Evolutionary conservation across 2,113 vertebrate species (phyloP).

Genomic region (Mormyrus iriodes): DNA sequence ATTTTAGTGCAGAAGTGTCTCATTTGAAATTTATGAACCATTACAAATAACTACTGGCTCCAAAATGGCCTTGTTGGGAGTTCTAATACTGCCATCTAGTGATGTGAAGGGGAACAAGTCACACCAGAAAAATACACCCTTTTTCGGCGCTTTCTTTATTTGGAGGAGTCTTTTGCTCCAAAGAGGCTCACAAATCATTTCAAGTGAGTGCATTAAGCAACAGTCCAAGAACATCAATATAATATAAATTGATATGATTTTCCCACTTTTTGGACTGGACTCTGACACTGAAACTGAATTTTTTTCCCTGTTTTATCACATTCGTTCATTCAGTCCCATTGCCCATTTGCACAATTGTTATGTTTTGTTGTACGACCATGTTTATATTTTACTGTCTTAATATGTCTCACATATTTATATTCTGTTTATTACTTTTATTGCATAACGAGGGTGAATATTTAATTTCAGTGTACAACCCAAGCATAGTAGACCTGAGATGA

Average conservation of each 20-base stretch:
- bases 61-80: not conserved
- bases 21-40: not conserved
- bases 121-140: not conserved
- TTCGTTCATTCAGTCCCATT: not conserved
- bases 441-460: not conserved
- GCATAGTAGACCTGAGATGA: not conserved
- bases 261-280: not conserved
- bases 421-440: not conserved
- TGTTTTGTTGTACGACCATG: not conserved
- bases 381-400: not conserved
- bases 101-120: not conserved
- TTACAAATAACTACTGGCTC: not conserved
- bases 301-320: not conserved
- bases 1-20: not conserved
- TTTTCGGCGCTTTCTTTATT: not conserved
- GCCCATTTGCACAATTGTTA: not conserved
- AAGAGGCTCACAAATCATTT: not conserved
- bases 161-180: not conserved
- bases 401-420: not conserved
- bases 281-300: not conserved
- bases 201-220: not conserved
- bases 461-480: not conserved
- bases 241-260: not conserved
- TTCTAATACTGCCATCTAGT: slow-evolving; percentile 21
- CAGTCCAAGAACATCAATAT: not conserved